Conservation (phyloP, 2,113 vertebrate genomes). For the Phoxinus phoxinus region DNA sequence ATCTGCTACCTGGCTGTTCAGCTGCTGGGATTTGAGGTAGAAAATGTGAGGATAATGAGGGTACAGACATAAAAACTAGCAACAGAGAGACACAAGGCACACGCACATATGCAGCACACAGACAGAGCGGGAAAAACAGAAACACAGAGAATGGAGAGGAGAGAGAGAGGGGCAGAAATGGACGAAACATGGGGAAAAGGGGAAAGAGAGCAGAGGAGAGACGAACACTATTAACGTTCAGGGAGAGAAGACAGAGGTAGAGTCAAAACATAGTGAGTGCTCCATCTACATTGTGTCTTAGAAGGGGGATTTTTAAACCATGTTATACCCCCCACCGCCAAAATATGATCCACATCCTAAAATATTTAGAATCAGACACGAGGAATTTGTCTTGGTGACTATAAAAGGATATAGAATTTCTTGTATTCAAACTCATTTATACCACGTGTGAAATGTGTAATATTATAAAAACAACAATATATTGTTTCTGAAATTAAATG, state of each 20-base stretch:
- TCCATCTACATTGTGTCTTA: conserved; percentile 50
- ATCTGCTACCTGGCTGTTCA: conserved; percentile 90
- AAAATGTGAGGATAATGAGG: conserved; percentile 86
- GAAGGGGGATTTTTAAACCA: not conserved
- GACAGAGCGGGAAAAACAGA: conserved; percentile 13
- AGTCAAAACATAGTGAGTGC: conserved; percentile 55
- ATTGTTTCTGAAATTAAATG: too few relatives aligned
- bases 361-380: not conserved
- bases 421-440: not conserved
- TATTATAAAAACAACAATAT: too few relatives aligned
- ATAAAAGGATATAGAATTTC: too few relatives aligned
- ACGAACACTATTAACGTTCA: conserved; percentile 67
- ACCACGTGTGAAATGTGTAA: not conserved
- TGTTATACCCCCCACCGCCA: not conserved
- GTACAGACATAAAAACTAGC: conserved; percentile 79
- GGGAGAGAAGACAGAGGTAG: conserved; percentile 63
- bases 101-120: conserved; percentile 22
- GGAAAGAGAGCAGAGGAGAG: conserved; percentile 65
- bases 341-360: not conserved
- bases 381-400: too few relatives aligned
- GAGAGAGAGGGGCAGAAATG: not conserved
- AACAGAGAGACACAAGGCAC: conserved; percentile 66
- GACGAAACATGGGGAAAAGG: conserved; percentile 54
- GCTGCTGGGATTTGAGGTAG: conserved; percentile 85
- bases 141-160: conserved; percentile 4